Conservation (phyloP, 2,113 vertebrate genomes). For the Esox niger region DNA sequence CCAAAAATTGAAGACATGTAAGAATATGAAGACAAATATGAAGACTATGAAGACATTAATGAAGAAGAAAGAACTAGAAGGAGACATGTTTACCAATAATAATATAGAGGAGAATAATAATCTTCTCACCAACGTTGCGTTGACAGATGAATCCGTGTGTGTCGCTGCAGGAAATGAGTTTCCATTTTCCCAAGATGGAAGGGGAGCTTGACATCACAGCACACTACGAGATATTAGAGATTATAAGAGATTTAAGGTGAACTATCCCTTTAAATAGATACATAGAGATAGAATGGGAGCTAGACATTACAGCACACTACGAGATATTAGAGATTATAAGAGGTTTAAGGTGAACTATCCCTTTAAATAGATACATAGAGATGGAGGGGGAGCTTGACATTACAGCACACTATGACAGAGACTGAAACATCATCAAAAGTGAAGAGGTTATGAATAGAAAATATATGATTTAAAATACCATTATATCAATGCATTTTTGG, state of each 20-base stretch:
- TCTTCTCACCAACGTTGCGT: conserved; percentile 69
- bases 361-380: too few relatives aligned
- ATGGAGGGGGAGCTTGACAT: too few relatives aligned
- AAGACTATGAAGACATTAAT: not conserved
- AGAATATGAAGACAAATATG: too few relatives aligned
- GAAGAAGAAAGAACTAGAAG: conserved; percentile 9
- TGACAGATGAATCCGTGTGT: conserved; percentile 81
- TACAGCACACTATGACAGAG: too few relatives aligned
- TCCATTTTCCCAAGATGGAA: conserved; percentile 78
- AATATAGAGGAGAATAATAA: not conserved
- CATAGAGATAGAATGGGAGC: too few relatives aligned
- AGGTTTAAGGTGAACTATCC: not conserved
- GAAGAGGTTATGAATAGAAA: too few relatives aligned
- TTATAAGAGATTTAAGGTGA: too few relatives aligned
- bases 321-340: too few relatives aligned
- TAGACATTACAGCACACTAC: too few relatives aligned
- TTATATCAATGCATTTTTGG: not conserved
- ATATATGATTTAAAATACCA: too few relatives aligned
- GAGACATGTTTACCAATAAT: conserved; percentile 31
- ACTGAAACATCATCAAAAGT: too few relatives aligned
- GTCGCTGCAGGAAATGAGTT: conserved; percentile 72
- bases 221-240: conserved; percentile 76
- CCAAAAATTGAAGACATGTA: not conserved
- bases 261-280: too few relatives aligned
- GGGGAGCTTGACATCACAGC: conserved; percentile 68